Conservation (phyloP, 2,113 vertebrate genomes). For the Emberiza fucata region DNA sequence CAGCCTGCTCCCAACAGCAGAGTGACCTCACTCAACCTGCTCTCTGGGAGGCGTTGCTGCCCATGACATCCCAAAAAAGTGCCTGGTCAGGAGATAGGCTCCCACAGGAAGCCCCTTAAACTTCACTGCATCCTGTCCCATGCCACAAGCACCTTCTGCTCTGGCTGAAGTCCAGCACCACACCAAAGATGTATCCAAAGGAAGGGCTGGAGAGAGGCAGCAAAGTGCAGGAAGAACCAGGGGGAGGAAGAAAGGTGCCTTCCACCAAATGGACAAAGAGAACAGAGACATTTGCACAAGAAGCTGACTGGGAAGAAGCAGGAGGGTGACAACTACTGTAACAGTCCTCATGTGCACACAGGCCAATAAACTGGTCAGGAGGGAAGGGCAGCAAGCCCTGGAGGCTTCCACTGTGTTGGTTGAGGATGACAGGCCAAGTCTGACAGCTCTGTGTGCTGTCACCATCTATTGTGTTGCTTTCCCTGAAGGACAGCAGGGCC, state of each 20-base stretch:
- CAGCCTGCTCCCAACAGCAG: neutral
- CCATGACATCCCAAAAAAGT: neutral
- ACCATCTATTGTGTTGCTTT: neutral
- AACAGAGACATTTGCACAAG: neutral
- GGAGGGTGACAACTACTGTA: neutral
- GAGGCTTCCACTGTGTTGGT: neutral
- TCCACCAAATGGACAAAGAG: neutral
- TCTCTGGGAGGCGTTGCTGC: neutral
- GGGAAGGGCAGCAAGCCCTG: neutral
- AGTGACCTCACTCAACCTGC: neutral
- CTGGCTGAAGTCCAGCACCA: neutral
- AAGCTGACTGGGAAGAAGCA: neutral
- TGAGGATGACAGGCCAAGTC: neutral
- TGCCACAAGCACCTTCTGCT: neutral
- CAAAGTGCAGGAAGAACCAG: neutral
- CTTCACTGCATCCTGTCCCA: neutral
- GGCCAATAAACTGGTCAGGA: neutral
- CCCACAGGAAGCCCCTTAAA: neutral
- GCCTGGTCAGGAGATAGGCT: neutral
- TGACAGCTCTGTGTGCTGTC: neutral
- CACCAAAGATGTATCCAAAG: neutral
- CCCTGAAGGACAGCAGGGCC: neutral
- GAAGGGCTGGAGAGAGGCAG: neutral
- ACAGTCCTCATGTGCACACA: neutral
- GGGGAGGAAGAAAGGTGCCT: neutral